Conservation (phyloP, 2,888 invertebrate species). For the Furcula furcula region DNA sequence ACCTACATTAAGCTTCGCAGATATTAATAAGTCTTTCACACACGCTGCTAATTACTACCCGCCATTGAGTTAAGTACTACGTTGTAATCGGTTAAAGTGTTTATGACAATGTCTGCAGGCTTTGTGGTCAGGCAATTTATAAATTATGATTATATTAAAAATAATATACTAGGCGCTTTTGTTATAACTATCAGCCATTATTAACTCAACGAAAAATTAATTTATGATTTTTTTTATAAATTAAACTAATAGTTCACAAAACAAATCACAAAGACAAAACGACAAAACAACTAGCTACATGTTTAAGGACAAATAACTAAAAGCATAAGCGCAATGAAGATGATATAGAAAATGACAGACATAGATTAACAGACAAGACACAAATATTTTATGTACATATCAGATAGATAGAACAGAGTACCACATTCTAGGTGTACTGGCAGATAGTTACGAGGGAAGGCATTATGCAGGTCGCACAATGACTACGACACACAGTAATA, state of each 20-base stretch:
- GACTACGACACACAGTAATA: constrained; percentile 80
- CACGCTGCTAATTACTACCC: constrained; percentile 4
- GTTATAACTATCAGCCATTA: constrained; percentile 2
- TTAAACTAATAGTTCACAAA: constrained; percentile 3
- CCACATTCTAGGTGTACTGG: constrained; percentile 79
- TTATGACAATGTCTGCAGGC: constrained; percentile 23
- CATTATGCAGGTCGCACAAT: constrained; percentile 81
- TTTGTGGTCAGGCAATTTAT: constrained; percentile 18
- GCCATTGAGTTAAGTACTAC: constrained; percentile 22
- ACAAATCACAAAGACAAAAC: constrained; percentile 12
- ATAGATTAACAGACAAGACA: constrained; percentile 14
- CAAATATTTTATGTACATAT: constrained; percentile 5
- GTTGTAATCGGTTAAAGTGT: constrained; percentile 26
- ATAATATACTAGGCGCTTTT: constrained; percentile 3
- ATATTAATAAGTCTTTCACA: constrained; percentile 30
- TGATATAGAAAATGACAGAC: constrained; percentile 28
- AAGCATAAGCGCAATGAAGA: constrained; percentile 60
- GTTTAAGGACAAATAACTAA: constrained; percentile 32
- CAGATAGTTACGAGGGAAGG: constrained; percentile 63
- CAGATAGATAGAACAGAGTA: constrained; percentile 53
- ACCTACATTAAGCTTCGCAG: constrained; percentile 60
- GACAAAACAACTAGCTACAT: constrained; percentile 6
- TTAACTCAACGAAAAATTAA: constrained; percentile 7
- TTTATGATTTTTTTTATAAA: neutral
- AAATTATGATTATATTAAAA: constrained; percentile 12